Percentiles rank a stretch among this genome's conserved stretches.
These are phyloP conservation scores for Ceratosolen solmsi DNA, from an alignment of 1,140 invertebrate genomes.

Conservation along the genomic window DNA sequence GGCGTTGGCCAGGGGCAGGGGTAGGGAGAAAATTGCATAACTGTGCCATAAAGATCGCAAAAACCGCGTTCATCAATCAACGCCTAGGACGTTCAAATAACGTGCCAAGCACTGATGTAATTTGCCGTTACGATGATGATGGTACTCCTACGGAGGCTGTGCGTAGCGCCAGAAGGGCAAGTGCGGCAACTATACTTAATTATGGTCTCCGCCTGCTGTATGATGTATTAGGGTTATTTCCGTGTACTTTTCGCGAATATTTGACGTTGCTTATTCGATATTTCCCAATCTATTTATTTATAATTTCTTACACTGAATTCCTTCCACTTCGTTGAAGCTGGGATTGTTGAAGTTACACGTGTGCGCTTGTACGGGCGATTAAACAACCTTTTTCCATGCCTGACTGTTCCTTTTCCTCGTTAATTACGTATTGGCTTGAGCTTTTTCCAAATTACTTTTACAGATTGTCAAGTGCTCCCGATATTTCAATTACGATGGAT, in stretches of 20 bases:
- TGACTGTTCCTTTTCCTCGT: not conserved
- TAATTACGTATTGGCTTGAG: not conserved
- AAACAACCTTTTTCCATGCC: not conserved
- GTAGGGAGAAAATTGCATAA: slow-evolving; percentile 30
- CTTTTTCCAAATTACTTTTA: not conserved
- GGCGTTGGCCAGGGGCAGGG: not conserved
- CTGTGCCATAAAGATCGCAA: slow-evolving; percentile 43
- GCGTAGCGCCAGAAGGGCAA: no score
- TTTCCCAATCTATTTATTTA: not conserved
- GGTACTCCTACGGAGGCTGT: not conserved
- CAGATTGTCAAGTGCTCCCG: not conserved
- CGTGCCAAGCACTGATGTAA: slow-evolving; percentile 36
- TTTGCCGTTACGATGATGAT: slow-evolving; percentile 49
- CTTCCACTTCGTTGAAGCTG: not conserved
- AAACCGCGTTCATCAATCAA: slow-evolving; percentile 45
- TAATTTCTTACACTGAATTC: slow-evolving; percentile 4
- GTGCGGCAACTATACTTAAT: slow-evolving; percentile 32
- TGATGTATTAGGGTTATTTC: slow-evolving; percentile 30
- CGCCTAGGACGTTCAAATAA: slow-evolving; percentile 24
- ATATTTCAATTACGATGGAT: not conserved
- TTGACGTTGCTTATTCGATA: not conserved
- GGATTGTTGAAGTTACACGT: not conserved
- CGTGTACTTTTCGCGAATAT: not conserved
- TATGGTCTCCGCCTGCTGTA: slow-evolving; percentile 17
- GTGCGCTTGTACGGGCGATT: not conserved